Evolutionary conservation across 2,113 vertebrate genomes (phyloP).

Genomic region (Lathamus discolor): DNA sequence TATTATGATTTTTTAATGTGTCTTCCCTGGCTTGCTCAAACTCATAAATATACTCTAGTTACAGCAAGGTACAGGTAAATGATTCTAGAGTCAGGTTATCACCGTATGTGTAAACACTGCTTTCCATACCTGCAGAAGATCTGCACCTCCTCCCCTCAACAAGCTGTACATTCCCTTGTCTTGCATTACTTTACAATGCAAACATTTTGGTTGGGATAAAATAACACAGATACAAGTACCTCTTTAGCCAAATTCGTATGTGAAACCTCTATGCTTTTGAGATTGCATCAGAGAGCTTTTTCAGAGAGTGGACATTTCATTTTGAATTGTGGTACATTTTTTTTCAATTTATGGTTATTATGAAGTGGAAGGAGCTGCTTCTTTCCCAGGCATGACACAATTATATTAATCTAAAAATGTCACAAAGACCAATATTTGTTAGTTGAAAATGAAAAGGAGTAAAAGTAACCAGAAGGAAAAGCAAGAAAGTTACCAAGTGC

Average conservation of each 20-base stretch:
- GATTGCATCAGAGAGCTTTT: background rate
- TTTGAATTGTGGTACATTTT: background rate
- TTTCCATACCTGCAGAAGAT: background rate
- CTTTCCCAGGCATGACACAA: background rate
- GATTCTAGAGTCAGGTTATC: background rate
- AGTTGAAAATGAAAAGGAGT: background rate
- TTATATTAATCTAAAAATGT: background rate
- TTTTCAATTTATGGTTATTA: background rate
- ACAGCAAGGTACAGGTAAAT: background rate
- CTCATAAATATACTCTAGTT: background rate
- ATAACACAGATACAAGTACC: background rate
- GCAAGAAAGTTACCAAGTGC: background rate
- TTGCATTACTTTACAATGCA: background rate
- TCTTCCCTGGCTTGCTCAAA: background rate
- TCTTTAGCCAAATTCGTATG: background rate
- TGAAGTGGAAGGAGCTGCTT: background rate
- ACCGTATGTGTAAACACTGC: fast-evolving
- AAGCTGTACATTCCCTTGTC: background rate
- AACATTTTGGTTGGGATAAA: background rate
- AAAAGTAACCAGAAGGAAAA: background rate
- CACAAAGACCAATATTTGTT: background rate
- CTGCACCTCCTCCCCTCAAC: background rate
- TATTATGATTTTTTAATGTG: background rate
- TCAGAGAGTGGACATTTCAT: background rate
- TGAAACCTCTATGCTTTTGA: background rate